Evolutionary conservation across 1,140 invertebrate species (phyloP).

Genomic region (Proctacanthus coquilletti): DNA sequence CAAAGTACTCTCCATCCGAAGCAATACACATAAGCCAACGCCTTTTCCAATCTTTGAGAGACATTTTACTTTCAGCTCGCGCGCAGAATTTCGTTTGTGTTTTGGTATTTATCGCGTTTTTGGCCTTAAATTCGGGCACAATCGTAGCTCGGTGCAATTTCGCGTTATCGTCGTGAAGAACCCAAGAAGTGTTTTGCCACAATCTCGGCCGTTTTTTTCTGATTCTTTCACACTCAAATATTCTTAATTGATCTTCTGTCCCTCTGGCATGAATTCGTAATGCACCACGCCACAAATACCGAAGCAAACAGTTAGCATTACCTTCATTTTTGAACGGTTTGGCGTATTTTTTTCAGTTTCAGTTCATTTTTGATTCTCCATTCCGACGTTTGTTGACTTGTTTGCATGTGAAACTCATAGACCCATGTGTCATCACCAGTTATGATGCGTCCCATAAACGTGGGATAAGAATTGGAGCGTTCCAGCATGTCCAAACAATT

Average conservation of each 20-base stretch:
- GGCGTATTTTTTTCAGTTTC: conserved; percentile 14
- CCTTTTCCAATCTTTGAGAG: not conserved
- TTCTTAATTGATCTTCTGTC: no score
- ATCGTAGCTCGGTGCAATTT: no score
- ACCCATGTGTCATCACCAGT: conserved; percentile 5
- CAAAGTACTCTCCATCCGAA: not conserved
- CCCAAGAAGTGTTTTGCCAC: no score
- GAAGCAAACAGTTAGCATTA: conserved; percentile 22
- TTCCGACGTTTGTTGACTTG: conserved; percentile 12
- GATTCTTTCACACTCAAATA: no score
- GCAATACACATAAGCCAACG: no score
- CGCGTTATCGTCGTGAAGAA: no score
- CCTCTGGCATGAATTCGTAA: conserved; percentile 15
- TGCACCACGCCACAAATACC: conserved; percentile 15
- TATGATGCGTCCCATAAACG: conserved; percentile 2
- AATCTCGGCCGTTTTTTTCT: no score
- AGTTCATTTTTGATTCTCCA: conserved; percentile 10
- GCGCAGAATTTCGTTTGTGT: no score
- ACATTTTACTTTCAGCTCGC: not conserved
- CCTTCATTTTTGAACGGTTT: conserved; percentile 16
- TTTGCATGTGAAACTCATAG: conserved; percentile 1
- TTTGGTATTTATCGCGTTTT: no score
- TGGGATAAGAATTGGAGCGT: not conserved
- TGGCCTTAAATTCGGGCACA: no score
- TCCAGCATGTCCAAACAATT: not conserved